Percentiles rank a stretch among this genome's conserved stretches.
These are phyloP conservation scores for Nothobranchius kuhntae DNA, from an alignment of 2,113 vertebrate genomes.

Conservation along the genomic window DNA sequence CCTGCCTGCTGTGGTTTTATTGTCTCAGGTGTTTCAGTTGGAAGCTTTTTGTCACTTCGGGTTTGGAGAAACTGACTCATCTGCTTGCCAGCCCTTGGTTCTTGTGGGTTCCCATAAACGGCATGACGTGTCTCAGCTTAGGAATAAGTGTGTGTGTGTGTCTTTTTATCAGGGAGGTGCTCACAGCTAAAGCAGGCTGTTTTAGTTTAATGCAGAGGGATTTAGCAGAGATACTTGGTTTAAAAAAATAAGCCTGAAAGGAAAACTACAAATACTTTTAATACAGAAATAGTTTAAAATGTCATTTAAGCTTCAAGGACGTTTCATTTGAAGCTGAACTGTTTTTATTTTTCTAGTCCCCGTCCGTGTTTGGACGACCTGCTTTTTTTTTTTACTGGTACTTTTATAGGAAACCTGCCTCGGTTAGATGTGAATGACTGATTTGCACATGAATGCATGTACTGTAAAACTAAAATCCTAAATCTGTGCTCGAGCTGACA, in stretches of 20 bases:
- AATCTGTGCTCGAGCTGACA: conserved; percentile 15
- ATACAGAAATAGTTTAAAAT: not conserved
- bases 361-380: not conserved
- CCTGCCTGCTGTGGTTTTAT: conserved; percentile 21
- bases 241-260: too few species aligned
- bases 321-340: not conserved
- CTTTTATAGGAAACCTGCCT: conserved; percentile 37
- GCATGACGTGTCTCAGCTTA: conserved; percentile 46
- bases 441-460: conserved; percentile 68
- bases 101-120: conserved; percentile 19
- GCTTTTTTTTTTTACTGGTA: conserved; percentile 43
- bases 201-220: too few species aligned
- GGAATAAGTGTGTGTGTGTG: conserved; percentile 17
- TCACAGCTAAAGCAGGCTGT: not conserved
- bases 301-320: not conserved
- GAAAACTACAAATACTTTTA: too few species aligned
- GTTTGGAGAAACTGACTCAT: not conserved
- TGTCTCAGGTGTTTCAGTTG: conserved; percentile 59
- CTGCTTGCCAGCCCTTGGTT: conserved; percentile 31
- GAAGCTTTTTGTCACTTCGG: conserved; percentile 14
- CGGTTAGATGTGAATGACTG: conserved; percentile 39
- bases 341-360: conserved; percentile 26
- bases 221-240: too few species aligned
- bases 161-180: conserved; percentile 1
- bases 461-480: conserved; percentile 52